Conservation (phyloP, 2,113 vertebrate genomes). For the Nycticryphes semicollaris region DNA sequence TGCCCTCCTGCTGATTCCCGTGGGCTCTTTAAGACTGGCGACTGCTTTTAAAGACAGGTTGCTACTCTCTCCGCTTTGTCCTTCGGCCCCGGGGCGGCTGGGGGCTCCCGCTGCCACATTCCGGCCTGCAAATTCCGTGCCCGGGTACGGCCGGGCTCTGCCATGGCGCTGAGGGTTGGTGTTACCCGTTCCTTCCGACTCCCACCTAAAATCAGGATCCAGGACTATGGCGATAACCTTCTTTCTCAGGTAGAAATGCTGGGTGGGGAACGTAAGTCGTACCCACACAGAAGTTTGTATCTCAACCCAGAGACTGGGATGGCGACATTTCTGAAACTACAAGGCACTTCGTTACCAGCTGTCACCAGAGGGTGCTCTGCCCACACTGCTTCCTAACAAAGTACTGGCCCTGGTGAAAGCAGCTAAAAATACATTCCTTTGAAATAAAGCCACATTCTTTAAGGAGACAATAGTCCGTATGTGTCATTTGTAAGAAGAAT, state of each 20-base stretch:
- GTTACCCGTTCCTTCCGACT: not conserved
- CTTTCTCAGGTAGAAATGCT: not conserved
- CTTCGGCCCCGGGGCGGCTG: too few species aligned
- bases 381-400: not conserved
- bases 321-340: not conserved
- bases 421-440: not conserved
- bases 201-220: not conserved
- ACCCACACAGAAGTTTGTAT: accelerated
- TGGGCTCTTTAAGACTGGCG: too few species aligned
- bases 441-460: not conserved
- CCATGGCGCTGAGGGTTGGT: too few species aligned
- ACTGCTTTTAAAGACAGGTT: too few species aligned
- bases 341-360: not conserved
- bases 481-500: not conserved
- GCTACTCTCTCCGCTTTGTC: too few species aligned
- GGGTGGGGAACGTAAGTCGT: not conserved
- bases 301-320: not conserved
- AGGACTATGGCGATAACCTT: not conserved
- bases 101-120: too few species aligned
- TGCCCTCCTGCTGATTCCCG: too few species aligned
- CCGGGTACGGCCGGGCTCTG: too few species aligned
- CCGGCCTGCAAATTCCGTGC: not conserved
- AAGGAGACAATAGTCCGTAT: not conserved
- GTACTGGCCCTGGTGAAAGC: not conserved
- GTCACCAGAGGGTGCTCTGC: constrained; percentile 64